Base-by-base conservation (phyloP, 2,113 vertebrate genomes). In the Python bivittatus region DNA sequence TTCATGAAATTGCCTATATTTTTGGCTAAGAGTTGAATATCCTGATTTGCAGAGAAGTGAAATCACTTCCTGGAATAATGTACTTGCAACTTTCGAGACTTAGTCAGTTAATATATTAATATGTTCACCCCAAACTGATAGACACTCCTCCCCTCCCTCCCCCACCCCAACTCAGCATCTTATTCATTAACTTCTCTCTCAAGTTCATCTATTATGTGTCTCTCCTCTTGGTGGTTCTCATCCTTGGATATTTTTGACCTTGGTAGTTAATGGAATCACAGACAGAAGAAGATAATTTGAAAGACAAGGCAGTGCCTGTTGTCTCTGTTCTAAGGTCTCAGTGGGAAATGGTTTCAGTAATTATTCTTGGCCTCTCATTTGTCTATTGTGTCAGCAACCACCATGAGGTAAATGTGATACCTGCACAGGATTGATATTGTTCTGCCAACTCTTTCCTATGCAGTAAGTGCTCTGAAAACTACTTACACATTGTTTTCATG, bases 311-410 rank as follows among this genome's bases (percentile, higher is more conserved):
- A 56, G 58, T 57, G 25, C 85, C 64, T 88, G 86, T 48, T 29
- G 54, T 88, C 64, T 88, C 33, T 79, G 52, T 88, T 88, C 86
- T 92, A 79, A 79, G 27, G 64, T 79, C 91, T 88, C 86, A 88
- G 91, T 92, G 86, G 91, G 91, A 92, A 92, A 92, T 92, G 53
- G 64, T 88, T 88, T 92, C 54, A 88, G 52, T 88, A 83, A 64
- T 88, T 92, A 88, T 92, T 92, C 91, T 44, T 92, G 61, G 91
- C 33, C 86, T 92, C 86, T 83, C 91, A 92, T 92, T 92, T 92
- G 61, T 92, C 91, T 88, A 23, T 57, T 58, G 61, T 92, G 91
- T 92, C 86, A 8, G 61, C 53, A 92, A 92, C 52, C 86, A 92
- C 86, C 86, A 92, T 88, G 91, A 88, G 91, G 86, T 92, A 92